Base-by-base conservation (phyloP, 2,888 invertebrate genomes). In the Suillia variegata region DNA sequence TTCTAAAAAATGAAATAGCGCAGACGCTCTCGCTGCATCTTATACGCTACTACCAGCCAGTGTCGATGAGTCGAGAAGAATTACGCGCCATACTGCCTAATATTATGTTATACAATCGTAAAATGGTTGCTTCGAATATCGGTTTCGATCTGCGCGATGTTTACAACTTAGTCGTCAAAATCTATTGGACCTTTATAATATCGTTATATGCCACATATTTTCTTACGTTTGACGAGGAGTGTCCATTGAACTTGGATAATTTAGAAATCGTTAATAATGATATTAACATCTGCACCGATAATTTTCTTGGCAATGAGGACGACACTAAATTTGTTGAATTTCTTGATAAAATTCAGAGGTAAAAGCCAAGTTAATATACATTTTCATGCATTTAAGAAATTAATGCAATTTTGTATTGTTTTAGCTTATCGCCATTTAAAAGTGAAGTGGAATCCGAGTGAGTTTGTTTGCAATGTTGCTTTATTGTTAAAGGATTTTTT, bases 141-240 rank as follows among this genome's bases (percentile, higher is more conserved):
- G 76, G 75, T 54, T 61, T 76, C 52, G 77, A 75, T 62, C 70
- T 77, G 58, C 73, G 76, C 53, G 71, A 77, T 61, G 76, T 76
- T n/a, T 76, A 78, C 56, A 79, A 80, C 59, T 73, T 79, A 61
- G 77, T 81, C 54, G 74, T 80, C 31, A 80, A 78, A 68, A 80
- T 79, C 60, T 81, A 81, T 54, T 80, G 82, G 79, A 77, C 79
- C 6, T 81, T 81, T 58, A 77, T 80, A 54, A 74, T 79, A 2
- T 81, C 81, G 22, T 73, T 79, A 53, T 79, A 80, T 65, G 80
- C 80, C 53, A 76, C 75, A 62, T 81, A 79, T 65, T 80, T 81
- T 62, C 75, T 79, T 53, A 76, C 78, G 54, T 78, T 73, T 54
- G 76, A 77, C 59, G 70, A 65, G 48, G 64, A 75, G 26, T 68